Evolutionary conservation across 2,797 vertebrate genomes (phyloP), one percentile per base, ranked within the genome.

Genomic region (Argentina silus): DNA sequence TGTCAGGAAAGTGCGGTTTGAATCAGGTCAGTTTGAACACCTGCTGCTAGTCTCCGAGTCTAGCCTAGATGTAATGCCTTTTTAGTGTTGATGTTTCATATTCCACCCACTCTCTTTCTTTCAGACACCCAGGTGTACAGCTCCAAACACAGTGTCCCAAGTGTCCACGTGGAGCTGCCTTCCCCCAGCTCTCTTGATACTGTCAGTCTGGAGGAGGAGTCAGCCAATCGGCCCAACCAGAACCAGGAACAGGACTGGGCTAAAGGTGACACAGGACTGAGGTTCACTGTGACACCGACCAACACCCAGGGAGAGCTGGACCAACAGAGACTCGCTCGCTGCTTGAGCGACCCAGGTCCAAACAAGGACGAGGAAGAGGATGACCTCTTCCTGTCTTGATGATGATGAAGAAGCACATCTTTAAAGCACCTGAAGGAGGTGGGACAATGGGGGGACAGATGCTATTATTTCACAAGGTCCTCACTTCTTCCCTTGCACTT

Each of bases 321-420:
- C 70, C 93, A 95, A 0, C 79, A 76, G 78, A 90, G 93, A 47
- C 89, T 94, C 1, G 86, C 93, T 7, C 94, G 96, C 19, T 96
- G 94, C 88, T 91, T 96, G 67, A 98, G 96, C 9, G 96, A 98
- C 89, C 96, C 95, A 0, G 96, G 96, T 23, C 96, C 96, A 0
- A 91, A 93, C 66, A 90, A 93, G 0, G 92, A 94, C 8, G 91
- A 91, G 0, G 93, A 93, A 7, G 83, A 91, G 0, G 93, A 90
- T 4, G 86, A 91, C 12, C 86, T 92, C 66, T 94, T 93, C 86
- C 87, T 50, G 17, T 78, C 78, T 6, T 57, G 36, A 0, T 83
- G 36, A 0, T 83, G 27, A 36, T 36, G 27, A 36, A 36, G 21
- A 73, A 77, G n/a, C 70, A 61, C 81, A 10, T 36, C 4, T 62